Evolutionary conservation across 2,797 vertebrate genomes (phyloP).

Genomic region (Alcedo quadribrachys): DNA sequence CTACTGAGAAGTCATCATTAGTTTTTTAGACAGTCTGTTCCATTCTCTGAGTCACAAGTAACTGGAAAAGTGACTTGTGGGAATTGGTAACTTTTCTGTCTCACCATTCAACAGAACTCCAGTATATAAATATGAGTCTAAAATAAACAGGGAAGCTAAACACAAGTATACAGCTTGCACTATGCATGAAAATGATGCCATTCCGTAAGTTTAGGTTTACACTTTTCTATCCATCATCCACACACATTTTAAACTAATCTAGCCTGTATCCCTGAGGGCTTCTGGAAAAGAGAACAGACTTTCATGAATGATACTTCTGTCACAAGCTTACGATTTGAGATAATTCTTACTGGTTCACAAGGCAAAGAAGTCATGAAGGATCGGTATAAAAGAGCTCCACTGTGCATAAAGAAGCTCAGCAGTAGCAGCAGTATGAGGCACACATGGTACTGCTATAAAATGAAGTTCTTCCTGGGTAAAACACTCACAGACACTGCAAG

Average conservation of each 20-base stretch:
- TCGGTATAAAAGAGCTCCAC: constrained; percentile 33
- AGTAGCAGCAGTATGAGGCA: constrained; percentile 42
- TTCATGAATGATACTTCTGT: constrained; percentile 34
- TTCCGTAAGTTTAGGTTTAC: not conserved
- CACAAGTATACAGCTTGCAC: not conserved
- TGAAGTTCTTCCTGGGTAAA: constrained; percentile 65
- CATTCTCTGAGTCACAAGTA: constrained; percentile 23
- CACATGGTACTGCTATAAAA: constrained; percentile 71
- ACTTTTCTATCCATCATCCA: not conserved
- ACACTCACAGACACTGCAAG: constrained; percentile 59
- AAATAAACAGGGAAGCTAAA: constrained; percentile 10
- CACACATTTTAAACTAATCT: constrained; percentile 10
- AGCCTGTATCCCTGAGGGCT: not conserved
- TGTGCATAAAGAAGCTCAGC: constrained; percentile 42
- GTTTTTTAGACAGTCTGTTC: constrained; percentile 15
- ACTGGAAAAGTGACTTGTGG: not conserved
- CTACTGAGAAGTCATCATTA: not conserved
- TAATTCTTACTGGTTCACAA: constrained; percentile 18
- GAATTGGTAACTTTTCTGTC: not conserved
- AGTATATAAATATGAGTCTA: not conserved
- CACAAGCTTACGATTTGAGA: constrained; percentile 23
- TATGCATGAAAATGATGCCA: not conserved
- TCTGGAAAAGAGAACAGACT: constrained; percentile 6
- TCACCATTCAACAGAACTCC: not conserved
- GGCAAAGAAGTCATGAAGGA: constrained; percentile 19